Evolutionary conservation across 2,888 invertebrate species (phyloP).

Genomic region (Cenopis cana): DNA sequence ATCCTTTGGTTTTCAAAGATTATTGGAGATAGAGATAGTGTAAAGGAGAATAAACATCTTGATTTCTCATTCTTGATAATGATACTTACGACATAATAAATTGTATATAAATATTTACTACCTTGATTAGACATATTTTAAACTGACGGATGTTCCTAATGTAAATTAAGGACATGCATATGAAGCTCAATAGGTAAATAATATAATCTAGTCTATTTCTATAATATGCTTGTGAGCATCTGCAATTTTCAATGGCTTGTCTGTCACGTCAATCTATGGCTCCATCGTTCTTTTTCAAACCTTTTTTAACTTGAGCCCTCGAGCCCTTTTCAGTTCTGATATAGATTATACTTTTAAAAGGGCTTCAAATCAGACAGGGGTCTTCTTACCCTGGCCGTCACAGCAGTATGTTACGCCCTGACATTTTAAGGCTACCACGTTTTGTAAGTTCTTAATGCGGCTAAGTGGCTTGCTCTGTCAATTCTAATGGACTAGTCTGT

Average conservation of each 20-base stretch:
- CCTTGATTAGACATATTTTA: no score
- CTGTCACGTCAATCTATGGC: neutral
- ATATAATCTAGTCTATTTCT: neutral
- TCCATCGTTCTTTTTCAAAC: neutral
- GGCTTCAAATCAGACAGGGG: conserved; percentile 28
- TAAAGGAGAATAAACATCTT: neutral
- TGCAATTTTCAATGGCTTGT: neutral
- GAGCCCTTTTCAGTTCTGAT: conserved; percentile 2
- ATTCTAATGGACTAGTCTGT: conserved; percentile 54
- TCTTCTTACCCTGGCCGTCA: conserved; percentile 48
- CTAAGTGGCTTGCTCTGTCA: conserved; percentile 52
- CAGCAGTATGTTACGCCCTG: conserved; percentile 47
- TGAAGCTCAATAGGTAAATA: no score
- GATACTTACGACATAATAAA: neutral
- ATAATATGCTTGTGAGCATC: neutral
- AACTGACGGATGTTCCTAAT: no score
- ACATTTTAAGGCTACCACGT: conserved; percentile 33
- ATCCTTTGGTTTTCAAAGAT: neutral
- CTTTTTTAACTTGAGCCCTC: conserved; percentile 42
- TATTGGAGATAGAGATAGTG: neutral
- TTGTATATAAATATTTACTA: no score
- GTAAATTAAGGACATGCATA: no score
- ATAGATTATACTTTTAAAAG: neutral
- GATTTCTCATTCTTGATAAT: neutral
- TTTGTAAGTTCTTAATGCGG: conserved; percentile 47